phyloP scores from a whole-genome alignment of 2,797 vertebrate species.

The Staurois parvus region DNA sequence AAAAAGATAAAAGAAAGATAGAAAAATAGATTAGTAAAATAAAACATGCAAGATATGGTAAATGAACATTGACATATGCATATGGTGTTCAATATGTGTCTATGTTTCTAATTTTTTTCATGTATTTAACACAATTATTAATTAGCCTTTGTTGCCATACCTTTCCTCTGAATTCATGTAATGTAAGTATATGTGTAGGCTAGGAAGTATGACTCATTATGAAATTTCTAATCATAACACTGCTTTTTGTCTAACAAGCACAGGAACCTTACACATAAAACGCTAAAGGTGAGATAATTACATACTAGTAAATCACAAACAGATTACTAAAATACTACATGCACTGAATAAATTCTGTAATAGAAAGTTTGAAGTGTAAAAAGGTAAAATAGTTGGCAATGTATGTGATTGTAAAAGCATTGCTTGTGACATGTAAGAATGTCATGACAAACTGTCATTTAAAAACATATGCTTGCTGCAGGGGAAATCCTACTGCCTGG shows the following conservation, averaged over 20 bases:
- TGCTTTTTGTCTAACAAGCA: not conserved
- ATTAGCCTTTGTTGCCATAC: not conserved
- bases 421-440: no score
- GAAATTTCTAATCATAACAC: conserved; percentile 3
- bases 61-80: not conserved
- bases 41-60: not conserved
- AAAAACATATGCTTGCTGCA: not conserved
- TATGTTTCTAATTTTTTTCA: not conserved
- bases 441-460: no score
- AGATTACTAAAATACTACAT: no score
- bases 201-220: not conserved
- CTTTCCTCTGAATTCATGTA: not conserved
- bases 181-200: not conserved
- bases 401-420: not conserved
- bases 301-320: not conserved
- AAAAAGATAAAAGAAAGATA: not conserved
- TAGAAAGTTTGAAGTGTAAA: not conserved
- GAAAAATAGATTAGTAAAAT: not conserved
- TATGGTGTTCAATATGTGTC: not conserved
- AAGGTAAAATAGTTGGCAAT: not conserved
- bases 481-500: not conserved
- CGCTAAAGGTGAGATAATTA: not conserved
- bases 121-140: not conserved
- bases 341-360: no score
- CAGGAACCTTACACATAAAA: not conserved